Evolutionary conservation across 2,797 vertebrate species (phyloP).

Genomic region (Orientallactaga sibirica): DNA sequence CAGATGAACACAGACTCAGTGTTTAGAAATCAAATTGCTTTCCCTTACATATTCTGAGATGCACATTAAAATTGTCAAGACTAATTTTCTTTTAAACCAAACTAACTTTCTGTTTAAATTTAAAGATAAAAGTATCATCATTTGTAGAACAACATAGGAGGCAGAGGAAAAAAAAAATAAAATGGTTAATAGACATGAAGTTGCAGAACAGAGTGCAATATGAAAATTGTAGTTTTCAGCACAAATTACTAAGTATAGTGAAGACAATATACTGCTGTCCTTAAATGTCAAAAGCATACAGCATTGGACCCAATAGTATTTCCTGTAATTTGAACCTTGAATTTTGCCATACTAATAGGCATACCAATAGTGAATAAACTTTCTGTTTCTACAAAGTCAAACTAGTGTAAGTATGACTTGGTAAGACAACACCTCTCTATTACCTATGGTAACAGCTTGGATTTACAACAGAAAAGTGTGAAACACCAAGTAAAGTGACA

Average conservation of each 20-base stretch:
- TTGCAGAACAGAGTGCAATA: constrained; percentile 57
- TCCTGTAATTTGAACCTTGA: constrained; percentile 41
- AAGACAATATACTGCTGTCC: rapidly evolving
- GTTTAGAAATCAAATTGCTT: constrained; percentile 6
- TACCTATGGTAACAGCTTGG: neutral
- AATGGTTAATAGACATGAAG: neutral
- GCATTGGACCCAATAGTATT: neutral
- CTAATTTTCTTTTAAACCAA: neutral
- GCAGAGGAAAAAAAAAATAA: constrained; percentile 15
- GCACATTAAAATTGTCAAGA: neutral
- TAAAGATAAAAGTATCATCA: neutral
- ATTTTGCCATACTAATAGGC: neutral
- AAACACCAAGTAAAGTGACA: constrained; percentile 36
- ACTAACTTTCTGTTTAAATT: neutral
- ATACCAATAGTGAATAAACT: neutral
- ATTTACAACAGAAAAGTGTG: neutral
- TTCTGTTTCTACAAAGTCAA: constrained; percentile 28
- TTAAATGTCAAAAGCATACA: constrained; percentile 24
- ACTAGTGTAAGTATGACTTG: neutral
- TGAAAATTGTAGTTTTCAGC: neutral
- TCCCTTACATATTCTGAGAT: neutral
- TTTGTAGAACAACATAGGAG: neutral
- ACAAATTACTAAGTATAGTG: neutral
- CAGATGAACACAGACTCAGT: neutral
- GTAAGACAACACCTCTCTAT: neutral